These are phyloP conservation scores for Psittacara wagleri DNA, from an alignment of 2,113 vertebrate genomes.

Conservation along the genomic window DNA sequence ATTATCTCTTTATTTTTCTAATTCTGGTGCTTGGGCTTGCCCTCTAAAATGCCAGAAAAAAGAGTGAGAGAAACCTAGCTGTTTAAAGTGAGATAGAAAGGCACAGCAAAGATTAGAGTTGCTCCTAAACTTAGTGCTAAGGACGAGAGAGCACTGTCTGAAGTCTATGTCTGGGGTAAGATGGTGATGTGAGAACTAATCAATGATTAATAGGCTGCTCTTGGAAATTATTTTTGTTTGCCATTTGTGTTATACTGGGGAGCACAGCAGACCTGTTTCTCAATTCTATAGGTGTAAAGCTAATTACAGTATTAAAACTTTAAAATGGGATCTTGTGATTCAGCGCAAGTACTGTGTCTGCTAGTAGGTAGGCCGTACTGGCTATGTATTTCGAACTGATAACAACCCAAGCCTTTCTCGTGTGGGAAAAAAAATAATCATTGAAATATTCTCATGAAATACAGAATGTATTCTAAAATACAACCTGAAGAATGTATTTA, in stretches of 20 bases:
- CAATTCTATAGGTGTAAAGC: not conserved
- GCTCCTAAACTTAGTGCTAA: not conserved
- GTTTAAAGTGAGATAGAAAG: not conserved
- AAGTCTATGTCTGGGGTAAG: rapidly evolving
- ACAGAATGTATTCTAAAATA: not conserved
- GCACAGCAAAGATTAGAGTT: not conserved
- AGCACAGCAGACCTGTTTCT: not conserved
- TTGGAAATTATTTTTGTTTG: not conserved
- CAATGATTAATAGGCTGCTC: not conserved
- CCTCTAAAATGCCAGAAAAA: not conserved
- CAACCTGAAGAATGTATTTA: not conserved
- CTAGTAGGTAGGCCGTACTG: not conserved
- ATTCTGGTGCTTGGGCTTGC: not conserved
- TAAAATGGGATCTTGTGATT: not conserved
- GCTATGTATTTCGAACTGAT: not conserved
- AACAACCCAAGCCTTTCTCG: not conserved
- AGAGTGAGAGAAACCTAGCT: not conserved
- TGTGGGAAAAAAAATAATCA: not conserved
- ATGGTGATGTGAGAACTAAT: not conserved
- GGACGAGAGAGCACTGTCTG: not conserved
- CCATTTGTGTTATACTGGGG: not conserved
- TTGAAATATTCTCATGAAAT: not conserved
- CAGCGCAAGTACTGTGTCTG: not conserved
- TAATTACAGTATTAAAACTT: not conserved
- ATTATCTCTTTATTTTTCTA: not conserved